Evolutionary conservation across 2,113 vertebrate genomes (phyloP), one percentile per base, ranked within the genome.

Genomic region (Eulemur macaco): DNA sequence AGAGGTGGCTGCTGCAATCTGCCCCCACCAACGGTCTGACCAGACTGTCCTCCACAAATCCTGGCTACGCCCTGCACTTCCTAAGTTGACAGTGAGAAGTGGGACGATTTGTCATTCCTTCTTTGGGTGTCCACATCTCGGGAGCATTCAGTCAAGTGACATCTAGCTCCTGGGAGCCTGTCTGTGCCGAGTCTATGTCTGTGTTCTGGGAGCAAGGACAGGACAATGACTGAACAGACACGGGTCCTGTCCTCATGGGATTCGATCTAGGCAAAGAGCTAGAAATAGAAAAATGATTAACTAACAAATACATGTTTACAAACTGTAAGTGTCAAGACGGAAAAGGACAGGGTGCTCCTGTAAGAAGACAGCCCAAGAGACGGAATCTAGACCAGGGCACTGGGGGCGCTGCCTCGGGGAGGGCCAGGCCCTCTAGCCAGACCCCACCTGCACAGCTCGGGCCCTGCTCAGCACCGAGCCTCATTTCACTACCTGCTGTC

Each of bases 91-190:
- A 17, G 52, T 34, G 31, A 85, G 71, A 64, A 90, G 47, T 4
- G 52, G 68, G 42, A 6, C 4, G 0, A 54, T 5, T 1, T 23
- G n/a, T 47, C 66, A n/a, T 21, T 83, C 66, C 60, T 42, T 27
- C 52, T 60, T 78, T 71, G 47, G 66, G 37, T 18, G 39, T 54
- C 89, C 14, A 1, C 9, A 21, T 39, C 42, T 71, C 14, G 0
- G 47, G 50, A 54, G 10, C 68, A 58, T 23, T 29, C 6, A 18
- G 69, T 69, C 64, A 80, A n/a, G 77, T 8, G 92, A 18, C 50
- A 39, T 18, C 11, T 0, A 23, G 52, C 10, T 42, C 68, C 7
- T 0, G 0, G 27, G 69, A 0, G 8, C 47, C 85, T 29, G 8
- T 25, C 3, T 50, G 45, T 31, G 77, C 37, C 31, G 8, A 23